Evolutionary conservation across 2,888 invertebrate genomes (phyloP).

Genomic region (Adelognathus sp.): DNA sequence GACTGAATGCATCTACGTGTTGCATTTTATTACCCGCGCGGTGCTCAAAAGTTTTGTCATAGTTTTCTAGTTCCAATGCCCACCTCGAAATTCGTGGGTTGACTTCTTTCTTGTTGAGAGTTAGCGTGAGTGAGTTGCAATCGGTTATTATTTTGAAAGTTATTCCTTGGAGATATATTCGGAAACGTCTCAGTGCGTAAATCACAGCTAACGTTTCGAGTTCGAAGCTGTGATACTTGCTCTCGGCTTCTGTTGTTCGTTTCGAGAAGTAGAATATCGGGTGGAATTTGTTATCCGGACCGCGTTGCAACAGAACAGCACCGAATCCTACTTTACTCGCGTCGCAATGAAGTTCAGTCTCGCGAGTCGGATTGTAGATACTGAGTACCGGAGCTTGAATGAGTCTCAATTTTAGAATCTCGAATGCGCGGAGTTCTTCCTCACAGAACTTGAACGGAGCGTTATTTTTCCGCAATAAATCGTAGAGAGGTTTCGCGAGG

Average conservation of each 20-base stretch:
- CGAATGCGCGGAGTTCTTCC: slow-evolving; percentile 61
- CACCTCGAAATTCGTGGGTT: slow-evolving; percentile 69
- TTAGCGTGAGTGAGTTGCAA: slow-evolving; percentile 65
- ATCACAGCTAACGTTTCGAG: slow-evolving; percentile 67
- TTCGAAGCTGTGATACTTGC: slow-evolving; percentile 73
- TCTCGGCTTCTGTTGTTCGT: slow-evolving; percentile 65
- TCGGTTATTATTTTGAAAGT: slow-evolving; percentile 70
- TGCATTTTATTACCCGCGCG: slow-evolving; percentile 60
- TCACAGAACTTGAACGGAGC: slow-evolving; percentile 63
- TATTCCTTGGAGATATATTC: slow-evolving; percentile 65
- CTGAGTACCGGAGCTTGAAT: slow-evolving; percentile 63
- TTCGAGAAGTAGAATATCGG: slow-evolving; percentile 73
- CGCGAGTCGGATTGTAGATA: slow-evolving; percentile 67
- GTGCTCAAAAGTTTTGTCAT: slow-evolving; percentile 64
- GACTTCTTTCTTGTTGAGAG: slow-evolving; percentile 68
- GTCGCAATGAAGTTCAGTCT: slow-evolving; percentile 75
- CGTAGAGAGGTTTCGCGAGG: slow-evolving; percentile 69
- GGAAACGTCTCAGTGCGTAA: slow-evolving; percentile 64
- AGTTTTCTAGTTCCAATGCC: slow-evolving; percentile 66
- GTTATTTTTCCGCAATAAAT: slow-evolving; percentile 62
- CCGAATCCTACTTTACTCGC: slow-evolving; percentile 72
- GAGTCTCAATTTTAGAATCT: slow-evolving; percentile 59
- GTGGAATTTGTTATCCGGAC: slow-evolving; percentile 66
- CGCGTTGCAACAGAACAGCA: slow-evolving; percentile 70
- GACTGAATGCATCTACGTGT: slow-evolving; percentile 69